Percentiles rank a stretch among this genome's conserved stretches.
These are phyloP conservation scores for Rhinoptilus africanus DNA, from an alignment of 2,113 vertebrate genomes.

Conservation along the genomic window DNA sequence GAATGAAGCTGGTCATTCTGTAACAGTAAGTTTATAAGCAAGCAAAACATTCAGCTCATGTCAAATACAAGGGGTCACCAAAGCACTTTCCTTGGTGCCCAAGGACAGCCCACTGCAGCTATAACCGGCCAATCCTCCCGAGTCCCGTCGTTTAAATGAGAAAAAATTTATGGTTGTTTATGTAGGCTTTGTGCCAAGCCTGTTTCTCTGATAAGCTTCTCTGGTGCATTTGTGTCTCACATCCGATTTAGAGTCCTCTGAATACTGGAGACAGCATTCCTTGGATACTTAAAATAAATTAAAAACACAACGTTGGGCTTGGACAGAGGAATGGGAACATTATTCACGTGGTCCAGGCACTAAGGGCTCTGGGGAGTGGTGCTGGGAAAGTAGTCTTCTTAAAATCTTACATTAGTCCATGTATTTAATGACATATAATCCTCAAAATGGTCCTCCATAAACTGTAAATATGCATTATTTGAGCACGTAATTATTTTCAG, in stretches of 20 bases:
- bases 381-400: slow-evolving; percentile 29
- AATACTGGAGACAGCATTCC: slow-evolving; percentile 80
- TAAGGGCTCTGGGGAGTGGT: slow-evolving; percentile 15
- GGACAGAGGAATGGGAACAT: slow-evolving; percentile 68
- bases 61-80: slow-evolving; percentile 23
- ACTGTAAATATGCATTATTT: slow-evolving; percentile 3
- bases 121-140: neutral
- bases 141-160: slow-evolving; percentile 5
- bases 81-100: slow-evolving; percentile 28
- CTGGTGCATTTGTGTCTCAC: slow-evolving; percentile 74
- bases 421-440: slow-evolving; percentile 19
- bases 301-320: slow-evolving; percentile 82
- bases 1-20: neutral
- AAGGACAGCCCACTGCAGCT: slow-evolving; percentile 9
- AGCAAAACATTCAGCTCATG: neutral
- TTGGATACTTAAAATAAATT: slow-evolving; percentile 84
- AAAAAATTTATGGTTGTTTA: slow-evolving; percentile 59
- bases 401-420: neutral
- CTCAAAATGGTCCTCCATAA: slow-evolving; percentile 29
- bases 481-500: slow-evolving; percentile 40
- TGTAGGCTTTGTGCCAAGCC: slow-evolving; percentile 52
- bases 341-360: slow-evolving; percentile 46
- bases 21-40: neutral
- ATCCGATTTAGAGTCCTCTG: slow-evolving; percentile 74
- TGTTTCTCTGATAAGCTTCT: slow-evolving; percentile 75